These are phyloP conservation scores for Bolborhynchus lineola DNA, from an alignment of 2,113 vertebrate species.

Conservation along the genomic window DNA sequence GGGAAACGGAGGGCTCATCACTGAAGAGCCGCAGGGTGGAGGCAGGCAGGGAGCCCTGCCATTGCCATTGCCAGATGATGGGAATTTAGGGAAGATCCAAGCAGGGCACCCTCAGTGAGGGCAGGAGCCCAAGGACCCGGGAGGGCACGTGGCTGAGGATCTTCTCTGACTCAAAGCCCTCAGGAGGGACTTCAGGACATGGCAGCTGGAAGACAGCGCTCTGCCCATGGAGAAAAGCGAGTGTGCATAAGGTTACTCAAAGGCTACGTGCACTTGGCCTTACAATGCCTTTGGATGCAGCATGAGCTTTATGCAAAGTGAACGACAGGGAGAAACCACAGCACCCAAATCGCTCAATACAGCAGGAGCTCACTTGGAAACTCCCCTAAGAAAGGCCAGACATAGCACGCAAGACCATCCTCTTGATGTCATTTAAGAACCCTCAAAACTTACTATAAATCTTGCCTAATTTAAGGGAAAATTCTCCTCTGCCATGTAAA, in stretches of 20 bases:
- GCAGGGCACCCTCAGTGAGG: neutral
- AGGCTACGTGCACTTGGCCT: neutral
- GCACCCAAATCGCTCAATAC: neutral
- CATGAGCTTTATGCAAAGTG: neutral
- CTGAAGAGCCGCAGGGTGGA: neutral
- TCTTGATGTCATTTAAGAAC: neutral
- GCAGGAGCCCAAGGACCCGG: neutral
- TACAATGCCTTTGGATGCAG: neutral
- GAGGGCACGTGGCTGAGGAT: neutral
- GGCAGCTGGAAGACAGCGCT: neutral
- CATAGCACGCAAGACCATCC: neutral
- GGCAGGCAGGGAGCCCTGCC: neutral
- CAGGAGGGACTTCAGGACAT: neutral
- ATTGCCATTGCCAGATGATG: neutral
- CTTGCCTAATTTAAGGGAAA: neutral
- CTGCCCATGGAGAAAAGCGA: neutral
- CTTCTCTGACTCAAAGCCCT: neutral
- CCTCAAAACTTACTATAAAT: neutral
- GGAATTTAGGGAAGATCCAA: neutral
- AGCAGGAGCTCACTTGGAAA: neutral
- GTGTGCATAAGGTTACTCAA: neutral
- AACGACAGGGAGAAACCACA: neutral
- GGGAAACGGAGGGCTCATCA: neutral
- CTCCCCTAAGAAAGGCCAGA: neutral
- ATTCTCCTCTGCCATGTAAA: neutral